A percentile compares a stretch with the other conserved stretches of the same genome.
These are phyloP conservation scores for Melierax canorus DNA, from an alignment of 2,113 vertebrate genomes.

Conservation along the genomic window DNA sequence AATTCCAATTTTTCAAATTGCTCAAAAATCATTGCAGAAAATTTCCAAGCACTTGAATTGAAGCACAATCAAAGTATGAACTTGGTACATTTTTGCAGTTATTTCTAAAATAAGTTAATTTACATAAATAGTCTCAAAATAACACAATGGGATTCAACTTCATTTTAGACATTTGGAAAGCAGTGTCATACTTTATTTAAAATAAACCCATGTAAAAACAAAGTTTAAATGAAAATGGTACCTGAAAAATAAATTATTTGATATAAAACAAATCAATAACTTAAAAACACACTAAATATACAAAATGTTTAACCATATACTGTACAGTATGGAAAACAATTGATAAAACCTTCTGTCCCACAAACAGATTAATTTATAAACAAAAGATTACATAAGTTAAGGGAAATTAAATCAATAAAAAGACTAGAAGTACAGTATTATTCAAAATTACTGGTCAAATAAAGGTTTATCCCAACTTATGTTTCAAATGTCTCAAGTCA, in stretches of 20 bases:
- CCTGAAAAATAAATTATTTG: conserved; percentile 84
- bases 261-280: conserved; percentile 84
- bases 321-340: conserved; percentile 80
- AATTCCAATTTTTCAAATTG: conserved; percentile 62
- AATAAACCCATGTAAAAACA: conserved; percentile 85
- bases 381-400: conserved; percentile 62
- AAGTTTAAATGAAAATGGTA: conserved; percentile 81
- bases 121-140: conserved; percentile 68
- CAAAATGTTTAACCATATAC: conserved; percentile 81
- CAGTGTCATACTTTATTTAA: conserved; percentile 85
- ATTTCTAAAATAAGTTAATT: conserved; percentile 33
- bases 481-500: conserved; percentile 15
- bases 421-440: conserved; percentile 47
- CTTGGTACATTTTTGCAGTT: conserved; percentile 38
- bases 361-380: conserved; percentile 67
- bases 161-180: conserved; percentile 78
- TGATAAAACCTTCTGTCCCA: conserved; percentile 72
- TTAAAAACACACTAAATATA: conserved; percentile 82
- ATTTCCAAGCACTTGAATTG: conserved; percentile 65
- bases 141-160: conserved; percentile 79
- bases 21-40: conserved; percentile 65
- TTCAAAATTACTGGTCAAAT: conserved; percentile 28
- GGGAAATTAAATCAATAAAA: conserved; percentile 38
- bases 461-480: conserved; percentile 26
- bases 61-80: conserved; percentile 48